phyloP scores from a whole-genome alignment of 2,797 vertebrate genomes.

The Phoxinus dragarum region DNA sequence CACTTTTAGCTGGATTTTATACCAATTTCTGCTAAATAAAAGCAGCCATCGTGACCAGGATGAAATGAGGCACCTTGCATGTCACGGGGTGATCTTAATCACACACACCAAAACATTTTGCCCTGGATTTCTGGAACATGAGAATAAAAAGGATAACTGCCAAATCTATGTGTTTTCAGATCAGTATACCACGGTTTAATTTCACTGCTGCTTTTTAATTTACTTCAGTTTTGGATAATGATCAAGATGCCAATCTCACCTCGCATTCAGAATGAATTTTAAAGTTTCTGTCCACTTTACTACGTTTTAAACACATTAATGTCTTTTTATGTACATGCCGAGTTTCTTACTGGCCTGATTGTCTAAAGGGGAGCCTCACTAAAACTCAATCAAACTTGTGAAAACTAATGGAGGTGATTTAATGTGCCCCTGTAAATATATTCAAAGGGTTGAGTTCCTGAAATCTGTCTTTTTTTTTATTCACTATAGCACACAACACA shows the following conservation, averaged over 20 bases:
- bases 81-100: conserved; percentile 7
- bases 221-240: background rate
- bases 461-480: background rate
- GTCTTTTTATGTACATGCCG: conserved; percentile 39
- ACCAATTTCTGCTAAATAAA: conserved; percentile 1
- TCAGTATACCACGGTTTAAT: background rate
- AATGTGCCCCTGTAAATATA: background rate
- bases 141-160: background rate
- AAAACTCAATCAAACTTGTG: conserved; percentile 21
- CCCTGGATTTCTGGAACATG: conserved; percentile 18
- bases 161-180: background rate
- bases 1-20: conserved; percentile 5
- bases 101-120: conserved; percentile 6
- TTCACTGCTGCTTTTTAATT: background rate
- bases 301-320: conserved; percentile 30
- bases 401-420: conserved; percentile 21
- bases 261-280: background rate
- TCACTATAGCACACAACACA: conserved; percentile 19
- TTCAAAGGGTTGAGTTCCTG: conserved; percentile 13
- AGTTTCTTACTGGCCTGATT: conserved; percentile 51
- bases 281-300: conserved; percentile 22
- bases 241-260: background rate
- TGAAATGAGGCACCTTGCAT: conserved; percentile 1
- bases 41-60: conserved; percentile 5
- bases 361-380: conserved; percentile 45